Percentiles rank a stretch among this genome's conserved stretches.
phyloP scores from a whole-genome alignment of 2,797 vertebrate species.

The Morelia viridis region DNA sequence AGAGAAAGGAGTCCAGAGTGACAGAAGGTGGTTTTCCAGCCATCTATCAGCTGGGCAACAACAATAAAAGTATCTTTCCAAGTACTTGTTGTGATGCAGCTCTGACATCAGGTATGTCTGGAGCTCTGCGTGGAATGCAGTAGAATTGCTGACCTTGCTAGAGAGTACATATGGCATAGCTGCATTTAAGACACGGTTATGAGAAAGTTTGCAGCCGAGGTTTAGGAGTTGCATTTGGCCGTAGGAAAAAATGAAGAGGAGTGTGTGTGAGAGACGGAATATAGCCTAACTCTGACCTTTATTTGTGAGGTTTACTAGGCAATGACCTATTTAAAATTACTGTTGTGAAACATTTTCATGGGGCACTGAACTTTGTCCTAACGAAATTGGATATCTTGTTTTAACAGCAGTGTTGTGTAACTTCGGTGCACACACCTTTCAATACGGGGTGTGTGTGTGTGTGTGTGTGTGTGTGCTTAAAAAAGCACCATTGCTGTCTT shows the following conservation, averaged over 20 bases:
- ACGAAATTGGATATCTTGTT: conserved; percentile 58
- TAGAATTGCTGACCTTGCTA: neutral
- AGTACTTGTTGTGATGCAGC: neutral
- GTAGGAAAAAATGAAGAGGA: neutral
- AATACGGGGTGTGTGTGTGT: too few species aligned
- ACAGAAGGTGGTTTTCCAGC: neutral
- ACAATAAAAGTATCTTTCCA: conserved; percentile 12
- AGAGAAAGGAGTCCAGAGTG: fast-evolving
- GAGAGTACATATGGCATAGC: neutral
- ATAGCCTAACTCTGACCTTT: conserved; percentile 55
- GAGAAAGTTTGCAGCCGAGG: neutral
- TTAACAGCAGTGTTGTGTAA: conserved; percentile 68
- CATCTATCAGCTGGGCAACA: neutral
- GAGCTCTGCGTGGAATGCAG: neutral
- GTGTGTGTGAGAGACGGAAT: neutral
- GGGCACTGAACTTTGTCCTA: conserved; percentile 65
- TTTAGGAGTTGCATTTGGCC: neutral
- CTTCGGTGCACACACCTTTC: conserved; percentile 56
- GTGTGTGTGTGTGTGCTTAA: neutral
- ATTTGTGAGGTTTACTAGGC: conserved; percentile 48
- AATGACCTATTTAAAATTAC: conserved; percentile 63
- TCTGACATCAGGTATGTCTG: neutral
- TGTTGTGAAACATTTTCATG: conserved; percentile 66
- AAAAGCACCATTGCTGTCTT: conserved; percentile 40
- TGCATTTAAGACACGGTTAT: neutral